These are phyloP conservation scores for Pipistrellus pygmaeus DNA, from an alignment of 2,797 vertebrate species.

Conservation along the genomic window DNA sequence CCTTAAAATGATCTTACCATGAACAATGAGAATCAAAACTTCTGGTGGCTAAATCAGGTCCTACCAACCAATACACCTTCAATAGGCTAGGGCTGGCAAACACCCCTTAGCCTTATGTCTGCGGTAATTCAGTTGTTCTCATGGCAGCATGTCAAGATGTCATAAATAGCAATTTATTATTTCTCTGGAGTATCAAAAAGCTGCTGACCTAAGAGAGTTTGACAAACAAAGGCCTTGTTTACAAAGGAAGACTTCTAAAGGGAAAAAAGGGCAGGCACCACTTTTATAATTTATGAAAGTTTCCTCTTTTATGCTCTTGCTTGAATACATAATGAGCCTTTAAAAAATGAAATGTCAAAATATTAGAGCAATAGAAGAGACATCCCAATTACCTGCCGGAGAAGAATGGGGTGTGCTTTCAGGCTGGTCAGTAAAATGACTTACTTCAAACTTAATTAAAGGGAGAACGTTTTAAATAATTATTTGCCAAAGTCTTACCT, in stretches of 20 bases:
- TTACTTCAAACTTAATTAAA: slow-evolving; percentile 70
- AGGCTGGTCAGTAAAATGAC: background rate
- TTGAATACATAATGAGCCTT: slow-evolving; percentile 19
- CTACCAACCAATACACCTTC: background rate
- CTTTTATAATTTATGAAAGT: slow-evolving; percentile 65
- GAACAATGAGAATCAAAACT: slow-evolving; percentile 41
- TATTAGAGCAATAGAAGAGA: slow-evolving; percentile 49
- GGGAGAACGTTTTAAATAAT: slow-evolving; percentile 63
- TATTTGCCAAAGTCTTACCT: slow-evolving; percentile 58
- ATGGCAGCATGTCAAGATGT: slow-evolving; percentile 57
- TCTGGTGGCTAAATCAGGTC: slow-evolving; percentile 19
- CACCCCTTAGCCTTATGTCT: background rate
- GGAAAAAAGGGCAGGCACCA: background rate
- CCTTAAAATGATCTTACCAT: slow-evolving; percentile 36
- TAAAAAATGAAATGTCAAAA: slow-evolving; percentile 67
- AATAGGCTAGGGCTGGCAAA: background rate
- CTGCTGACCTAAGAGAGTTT: slow-evolving; percentile 74
- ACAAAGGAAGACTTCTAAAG: slow-evolving; percentile 57
- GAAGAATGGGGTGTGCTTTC: slow-evolving; percentile 27
- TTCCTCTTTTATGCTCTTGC: slow-evolving; percentile 46
- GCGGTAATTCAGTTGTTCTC: slow-evolving; percentile 63
- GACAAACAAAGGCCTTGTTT: slow-evolving; percentile 73
- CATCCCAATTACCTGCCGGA: background rate
- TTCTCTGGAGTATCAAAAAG: slow-evolving; percentile 61
- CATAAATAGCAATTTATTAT: slow-evolving; percentile 59